A percentile compares a stretch with the other conserved stretches of the same genome.
phyloP scores from a whole-genome alignment of 2,888 invertebrate species.

The Nudaria mundana region DNA sequence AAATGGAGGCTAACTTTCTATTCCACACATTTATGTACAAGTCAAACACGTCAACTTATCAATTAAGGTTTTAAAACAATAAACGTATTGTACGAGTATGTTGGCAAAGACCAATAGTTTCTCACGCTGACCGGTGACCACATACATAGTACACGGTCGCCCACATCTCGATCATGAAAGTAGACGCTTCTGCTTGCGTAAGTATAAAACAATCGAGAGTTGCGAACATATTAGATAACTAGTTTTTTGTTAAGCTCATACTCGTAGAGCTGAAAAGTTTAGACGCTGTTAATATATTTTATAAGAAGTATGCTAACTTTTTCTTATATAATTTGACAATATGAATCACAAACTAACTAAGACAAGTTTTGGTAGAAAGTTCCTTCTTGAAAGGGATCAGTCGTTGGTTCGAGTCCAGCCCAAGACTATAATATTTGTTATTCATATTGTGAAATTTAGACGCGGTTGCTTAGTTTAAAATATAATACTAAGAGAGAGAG shows the following conservation, averaged over 20 bases:
- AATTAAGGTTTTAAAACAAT: not conserved
- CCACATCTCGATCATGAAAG: conserved; percentile 41
- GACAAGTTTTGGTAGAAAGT: too few species aligned
- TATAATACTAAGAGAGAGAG: too few species aligned
- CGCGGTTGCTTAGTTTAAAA: too few species aligned
- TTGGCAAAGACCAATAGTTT: conserved; percentile 7
- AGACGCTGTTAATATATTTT: conserved; percentile 21
- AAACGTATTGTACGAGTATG: conserved; percentile 1
- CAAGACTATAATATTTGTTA: too few species aligned
- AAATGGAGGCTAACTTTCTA: not conserved
- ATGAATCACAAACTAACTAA: not conserved
- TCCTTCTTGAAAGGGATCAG: too few species aligned
- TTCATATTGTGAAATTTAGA: too few species aligned
- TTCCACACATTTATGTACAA: not conserved
- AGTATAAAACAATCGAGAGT: conserved; percentile 67
- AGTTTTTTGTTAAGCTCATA: conserved; percentile 47
- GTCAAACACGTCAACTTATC: not conserved
- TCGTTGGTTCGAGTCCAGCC: too few species aligned
- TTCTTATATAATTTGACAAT: too few species aligned
- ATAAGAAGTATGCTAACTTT: too few species aligned
- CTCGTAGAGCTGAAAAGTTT: conserved; percentile 31
- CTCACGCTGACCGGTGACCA: conserved; percentile 7
- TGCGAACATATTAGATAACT: conserved; percentile 63
- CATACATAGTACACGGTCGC: conserved; percentile 23
- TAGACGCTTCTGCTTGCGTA: conserved; percentile 63